These are phyloP conservation scores for Cottus gobio DNA, from an alignment of 2,113 vertebrate species.

Conservation along the genomic window DNA sequence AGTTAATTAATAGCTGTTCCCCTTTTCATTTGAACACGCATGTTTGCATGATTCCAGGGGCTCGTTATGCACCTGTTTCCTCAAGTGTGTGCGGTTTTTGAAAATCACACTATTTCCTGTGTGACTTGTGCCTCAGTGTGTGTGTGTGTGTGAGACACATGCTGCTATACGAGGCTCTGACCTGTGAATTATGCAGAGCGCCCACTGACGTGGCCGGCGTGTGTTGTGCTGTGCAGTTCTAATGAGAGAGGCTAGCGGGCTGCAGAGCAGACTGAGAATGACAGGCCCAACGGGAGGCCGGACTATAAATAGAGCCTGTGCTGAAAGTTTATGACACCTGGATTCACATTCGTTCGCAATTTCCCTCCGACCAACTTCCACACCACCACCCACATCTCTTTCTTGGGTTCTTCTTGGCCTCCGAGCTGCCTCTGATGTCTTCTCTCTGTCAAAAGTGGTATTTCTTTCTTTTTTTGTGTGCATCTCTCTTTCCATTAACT, in stretches of 20 bases:
- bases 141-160: constrained; percentile 14
- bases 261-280: constrained; percentile 51
- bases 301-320: constrained; percentile 71
- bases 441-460: constrained; percentile 1
- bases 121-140: constrained; percentile 1
- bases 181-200: constrained; percentile 64
- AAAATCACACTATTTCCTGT: background rate
- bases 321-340: constrained; percentile 62
- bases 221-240: constrained; percentile 39
- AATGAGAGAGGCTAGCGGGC: constrained; percentile 60
- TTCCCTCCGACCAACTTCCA: constrained; percentile 24
- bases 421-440: background rate
- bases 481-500: background rate
- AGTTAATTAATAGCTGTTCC: background rate
- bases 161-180: constrained; percentile 42
- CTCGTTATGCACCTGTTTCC: constrained; percentile 6
- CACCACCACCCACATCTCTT: background rate
- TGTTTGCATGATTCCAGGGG: background rate
- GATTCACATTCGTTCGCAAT: constrained; percentile 46
- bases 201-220: constrained; percentile 39
- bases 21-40: background rate
- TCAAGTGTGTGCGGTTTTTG: constrained; percentile 11
- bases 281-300: constrained; percentile 52
- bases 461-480: background rate
- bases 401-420: background rate